A percentile compares a stretch with the other conserved stretches of the same genome.
These are phyloP conservation scores for Corapipo altera DNA, from an alignment of 2,113 vertebrate species.

Conservation along the genomic window DNA sequence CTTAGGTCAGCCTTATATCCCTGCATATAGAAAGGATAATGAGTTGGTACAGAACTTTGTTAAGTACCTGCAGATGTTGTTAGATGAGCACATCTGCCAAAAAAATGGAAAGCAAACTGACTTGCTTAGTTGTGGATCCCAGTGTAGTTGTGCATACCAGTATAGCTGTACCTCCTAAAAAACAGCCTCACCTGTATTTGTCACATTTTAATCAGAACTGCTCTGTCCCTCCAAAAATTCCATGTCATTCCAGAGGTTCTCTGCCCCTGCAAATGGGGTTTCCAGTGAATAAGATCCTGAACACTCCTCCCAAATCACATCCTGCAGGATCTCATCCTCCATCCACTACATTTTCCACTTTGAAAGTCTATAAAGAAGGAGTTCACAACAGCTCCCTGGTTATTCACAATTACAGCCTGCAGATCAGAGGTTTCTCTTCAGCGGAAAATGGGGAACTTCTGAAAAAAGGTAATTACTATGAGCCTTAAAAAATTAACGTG, in stretches of 20 bases:
- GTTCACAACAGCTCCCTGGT: not conserved
- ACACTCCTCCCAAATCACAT: not conserved
- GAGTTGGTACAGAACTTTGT: not conserved
- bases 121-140: not conserved
- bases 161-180: not conserved
- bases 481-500: slow-evolving; percentile 50
- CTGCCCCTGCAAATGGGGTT: not conserved
- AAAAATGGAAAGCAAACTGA: not conserved
- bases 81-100: not conserved
- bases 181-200: not conserved
- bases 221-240: not conserved
- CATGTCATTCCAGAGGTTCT: not conserved
- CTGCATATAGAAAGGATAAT: not conserved
- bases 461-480: slow-evolving; percentile 22
- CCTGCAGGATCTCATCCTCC: not conserved
- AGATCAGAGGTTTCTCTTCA: slow-evolving; percentile 16
- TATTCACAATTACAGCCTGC: not conserved
- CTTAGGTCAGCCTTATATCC: not conserved
- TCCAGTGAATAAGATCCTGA: not conserved
- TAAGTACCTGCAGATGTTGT: not conserved
- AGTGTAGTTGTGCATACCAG: not conserved
- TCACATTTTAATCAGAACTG: not conserved
- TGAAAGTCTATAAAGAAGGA: not conserved
- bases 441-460: not conserved
- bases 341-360: not conserved